Evolutionary conservation across 2,797 vertebrate species (phyloP).

Genomic region (Pithecia hirsuta): DNA sequence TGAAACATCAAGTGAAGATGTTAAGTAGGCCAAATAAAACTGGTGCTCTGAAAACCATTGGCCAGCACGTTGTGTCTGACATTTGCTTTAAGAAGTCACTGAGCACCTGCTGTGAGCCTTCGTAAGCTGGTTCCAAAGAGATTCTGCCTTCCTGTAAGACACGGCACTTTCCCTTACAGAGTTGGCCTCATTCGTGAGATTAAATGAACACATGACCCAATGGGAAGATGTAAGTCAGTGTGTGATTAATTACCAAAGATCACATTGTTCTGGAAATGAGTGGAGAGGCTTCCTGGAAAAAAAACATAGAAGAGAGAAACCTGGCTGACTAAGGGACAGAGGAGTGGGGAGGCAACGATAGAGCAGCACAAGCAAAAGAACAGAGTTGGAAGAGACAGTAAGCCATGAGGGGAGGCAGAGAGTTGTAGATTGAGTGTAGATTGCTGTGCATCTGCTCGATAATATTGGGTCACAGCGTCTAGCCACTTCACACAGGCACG

Average conservation of each 20-base stretch:
- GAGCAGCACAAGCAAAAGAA: fast-evolving
- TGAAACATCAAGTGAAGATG: background rate
- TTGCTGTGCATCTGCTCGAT: background rate
- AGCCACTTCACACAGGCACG: background rate
- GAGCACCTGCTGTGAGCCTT: background rate
- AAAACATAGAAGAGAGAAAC: background rate
- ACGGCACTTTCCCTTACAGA: background rate
- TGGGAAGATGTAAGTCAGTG: background rate
- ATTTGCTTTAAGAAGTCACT: background rate
- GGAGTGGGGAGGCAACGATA: background rate
- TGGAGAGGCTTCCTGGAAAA: background rate
- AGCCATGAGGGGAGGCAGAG: background rate
- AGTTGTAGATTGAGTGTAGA: fast-evolving
- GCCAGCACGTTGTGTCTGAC: background rate
- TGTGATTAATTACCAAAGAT: background rate
- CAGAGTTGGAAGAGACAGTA: background rate
- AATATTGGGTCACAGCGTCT: fast-evolving
- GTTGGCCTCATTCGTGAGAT: background rate
- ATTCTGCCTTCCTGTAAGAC: background rate
- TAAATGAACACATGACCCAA: background rate
- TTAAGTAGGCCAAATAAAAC: background rate
- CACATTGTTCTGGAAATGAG: background rate
- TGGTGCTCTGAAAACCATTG: background rate
- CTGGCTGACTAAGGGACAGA: background rate
- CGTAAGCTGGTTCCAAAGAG: background rate